Base-by-base conservation (phyloP, 2,113 vertebrate genomes). In the Taxidea taxus region DNA sequence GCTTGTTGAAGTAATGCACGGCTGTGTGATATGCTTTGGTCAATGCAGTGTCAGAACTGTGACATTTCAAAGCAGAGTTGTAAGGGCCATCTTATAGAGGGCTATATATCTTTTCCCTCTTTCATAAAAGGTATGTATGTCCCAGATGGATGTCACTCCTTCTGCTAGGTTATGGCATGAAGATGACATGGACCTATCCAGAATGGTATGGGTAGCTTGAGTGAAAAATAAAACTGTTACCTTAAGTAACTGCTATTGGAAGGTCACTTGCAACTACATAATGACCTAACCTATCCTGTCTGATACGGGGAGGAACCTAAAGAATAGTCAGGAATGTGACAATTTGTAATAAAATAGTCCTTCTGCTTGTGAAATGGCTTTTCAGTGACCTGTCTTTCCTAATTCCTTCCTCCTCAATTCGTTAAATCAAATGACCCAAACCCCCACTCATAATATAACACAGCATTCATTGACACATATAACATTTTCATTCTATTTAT, bases 391-490 rank as follows among this genome's bases (percentile, higher is more conserved):
- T 60, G 20, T 31, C 39, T 80, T 78, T 74, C 51, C 5, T 91
- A 66, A 60, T 91, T 84, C 23, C 34, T 87, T 62, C 39, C n/a
- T 94, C 44, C 25, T 4, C 39, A 89, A 54, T 70, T 92, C 54
- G 90, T 96, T 74, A 83, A 87, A 90, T 91, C n/a, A 87, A 87
- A 13, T 88, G 20, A 62, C 77, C 39, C 44, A 60, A 75, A 78
- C 66, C 13, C 37, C 29, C 68, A 66, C 37, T 37, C 70, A 78
- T 60, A 81, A 75, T 72, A 39, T 7, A 78, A 74, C 13, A n/a
- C 6, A 62, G 27, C 78, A 56, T 4, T 85, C 54, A 86, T 78
- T 62, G 47, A 78, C 42, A 78, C 16, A 12, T 72, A 34, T 72
- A 80, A 42, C 42, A 90, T 91, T 90, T 92, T 92, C 34, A 82